phyloP scores from a whole-genome alignment of 2,888 invertebrate species.

The Gryllus longicercus region DNA sequence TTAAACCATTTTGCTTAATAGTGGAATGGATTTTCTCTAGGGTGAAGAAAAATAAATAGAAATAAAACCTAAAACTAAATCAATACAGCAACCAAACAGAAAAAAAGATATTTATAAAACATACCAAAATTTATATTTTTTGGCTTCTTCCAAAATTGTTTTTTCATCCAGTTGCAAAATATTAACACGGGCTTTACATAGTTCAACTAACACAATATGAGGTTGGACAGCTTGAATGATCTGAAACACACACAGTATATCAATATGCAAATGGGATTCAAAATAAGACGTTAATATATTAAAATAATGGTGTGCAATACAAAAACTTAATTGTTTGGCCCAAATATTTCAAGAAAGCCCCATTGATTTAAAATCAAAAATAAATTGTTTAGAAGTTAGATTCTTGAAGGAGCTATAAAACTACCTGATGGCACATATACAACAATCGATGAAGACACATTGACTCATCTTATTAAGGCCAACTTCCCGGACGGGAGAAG shows the following conservation, averaged over 20 bases:
- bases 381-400: no score
- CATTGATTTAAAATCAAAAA: no score
- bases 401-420: no score
- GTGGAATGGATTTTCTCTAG: constrained; percentile 61
- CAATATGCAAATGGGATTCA: not conserved
- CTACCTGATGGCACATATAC: no score
- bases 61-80: not conserved
- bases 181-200: constrained; percentile 85
- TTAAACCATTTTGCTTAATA: constrained; percentile 77
- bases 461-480: no score
- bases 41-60: constrained; percentile 28
- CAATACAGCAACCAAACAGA: not conserved
- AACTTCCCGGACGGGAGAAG: no score
- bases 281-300: not conserved
- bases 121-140: constrained; percentile 80
- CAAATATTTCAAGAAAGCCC: no score
- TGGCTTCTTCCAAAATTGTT: constrained; percentile 82
- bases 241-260: constrained; percentile 49
- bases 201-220: constrained; percentile 89
- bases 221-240: constrained; percentile 87
- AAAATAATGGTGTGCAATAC: no score
- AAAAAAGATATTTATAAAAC: constrained; percentile 36
- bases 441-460: no score
- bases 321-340: no score
- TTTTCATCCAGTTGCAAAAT: constrained; percentile 90